These are phyloP conservation scores for Thymelicus acteon DNA, from an alignment of 2,888 invertebrate species.

Conservation along the genomic window DNA sequence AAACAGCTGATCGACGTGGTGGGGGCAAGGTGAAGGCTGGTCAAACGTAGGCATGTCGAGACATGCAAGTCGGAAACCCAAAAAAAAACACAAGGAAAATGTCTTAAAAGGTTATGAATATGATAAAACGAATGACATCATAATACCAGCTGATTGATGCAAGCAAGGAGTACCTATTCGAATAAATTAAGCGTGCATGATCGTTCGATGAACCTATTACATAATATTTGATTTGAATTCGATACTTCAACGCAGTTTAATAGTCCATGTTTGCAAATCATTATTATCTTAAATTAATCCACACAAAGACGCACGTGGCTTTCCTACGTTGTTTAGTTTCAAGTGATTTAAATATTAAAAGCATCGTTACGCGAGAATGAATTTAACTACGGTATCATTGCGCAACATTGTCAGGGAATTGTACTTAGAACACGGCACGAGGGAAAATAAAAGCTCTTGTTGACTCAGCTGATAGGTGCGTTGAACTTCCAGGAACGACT, in stretches of 20 bases:
- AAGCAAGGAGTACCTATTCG: conserved; percentile 46
- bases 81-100: conserved; percentile 45
- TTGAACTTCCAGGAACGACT: conserved; percentile 72
- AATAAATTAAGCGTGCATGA: conserved; percentile 36
- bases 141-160: conserved; percentile 58
- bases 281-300: conserved; percentile 2
- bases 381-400: conserved; percentile 59
- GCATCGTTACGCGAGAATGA: conserved; percentile 51
- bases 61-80: conserved; percentile 56
- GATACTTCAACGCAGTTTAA: conserved; percentile 22
- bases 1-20: conserved; percentile 65
- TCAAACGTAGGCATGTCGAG: conserved; percentile 57
- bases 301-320: conserved; percentile 3
- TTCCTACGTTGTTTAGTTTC: neutral
- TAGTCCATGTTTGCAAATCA: conserved; percentile 25
- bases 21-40: conserved; percentile 63
- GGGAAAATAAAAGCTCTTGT: conserved; percentile 56
- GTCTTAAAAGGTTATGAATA: conserved; percentile 51
- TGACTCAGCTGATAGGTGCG: conserved; percentile 78
- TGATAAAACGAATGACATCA: conserved; percentile 59
- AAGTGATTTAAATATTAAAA: conserved; percentile 1
- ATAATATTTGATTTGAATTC: conserved; percentile 24
- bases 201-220: conserved; percentile 38
- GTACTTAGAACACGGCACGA: conserved; percentile 54
- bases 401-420: conserved; percentile 65